Base-by-base conservation (phyloP, 2,888 invertebrate genomes). In the Mechanitis mazaeus region DNA sequence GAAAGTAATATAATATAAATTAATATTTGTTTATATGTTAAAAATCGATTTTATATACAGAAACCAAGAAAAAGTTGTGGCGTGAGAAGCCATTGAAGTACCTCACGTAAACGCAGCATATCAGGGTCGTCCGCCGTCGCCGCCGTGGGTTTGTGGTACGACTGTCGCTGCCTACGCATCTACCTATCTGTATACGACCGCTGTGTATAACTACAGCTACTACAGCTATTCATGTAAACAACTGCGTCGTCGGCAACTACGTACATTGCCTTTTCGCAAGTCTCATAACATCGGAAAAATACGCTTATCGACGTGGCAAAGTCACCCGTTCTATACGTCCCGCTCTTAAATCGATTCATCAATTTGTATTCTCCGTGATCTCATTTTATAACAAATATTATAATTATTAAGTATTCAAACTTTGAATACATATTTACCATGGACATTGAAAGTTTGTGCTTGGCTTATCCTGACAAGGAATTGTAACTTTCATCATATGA, bases 11-110 rank as follows among this genome's bases (percentile, higher is more conserved):
- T 50, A 50, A 9, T 31, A 11, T 50, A 31, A 31, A 50, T 5
- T 31, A 2, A 1, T 31, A 31, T 4, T 31, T 50, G 31, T 50
- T 50, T 31, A 42, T 9, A 42, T 42, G 9, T 9, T 9, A 9
- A 50, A 66, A 71, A 68, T 68, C 66, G 70, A 71, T 68, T 77
- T 75, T 69, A 78, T 76, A 33, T 53, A 72, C 77, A 75, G 79
- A 82, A 83, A 83, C 79, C 79, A 77, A 82, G 81, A 79, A 83
- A 87, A 66, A 83, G 75, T 76, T 74, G 80, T 85, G 86, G 84
- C 82, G 85, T 79, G 87, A 88, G 89, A 89, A 89, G 89, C 89
- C 89, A 83, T 89, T 86, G 86, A 89, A 88, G 86, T 87, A 54
- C 57, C 45, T 66, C 87, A 85, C 85, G 81, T 86, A 85, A 87